These are phyloP conservation scores for Parthenolecanium corni DNA, from an alignment of 2,888 invertebrate species.

Conservation along the genomic window DNA sequence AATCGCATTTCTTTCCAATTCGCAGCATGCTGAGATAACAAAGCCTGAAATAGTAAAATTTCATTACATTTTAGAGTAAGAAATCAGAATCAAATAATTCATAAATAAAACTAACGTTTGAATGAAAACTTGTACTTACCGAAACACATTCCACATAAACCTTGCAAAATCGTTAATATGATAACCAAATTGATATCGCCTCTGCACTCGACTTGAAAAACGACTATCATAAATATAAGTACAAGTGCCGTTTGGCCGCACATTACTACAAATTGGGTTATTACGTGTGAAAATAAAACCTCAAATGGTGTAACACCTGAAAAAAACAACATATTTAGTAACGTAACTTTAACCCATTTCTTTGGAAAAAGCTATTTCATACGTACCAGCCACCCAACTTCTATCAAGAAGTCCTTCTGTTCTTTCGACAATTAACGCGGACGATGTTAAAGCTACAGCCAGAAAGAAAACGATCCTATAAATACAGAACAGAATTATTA, in stretches of 20 bases:
- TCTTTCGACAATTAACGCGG: slow-evolving; percentile 78
- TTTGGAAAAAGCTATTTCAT: not conserved
- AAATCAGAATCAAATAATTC: not conserved
- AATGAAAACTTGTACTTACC: slow-evolving; percentile 44
- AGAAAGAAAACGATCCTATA: slow-evolving; percentile 88
- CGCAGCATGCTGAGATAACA: slow-evolving; percentile 84
- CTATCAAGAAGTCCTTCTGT: slow-evolving; percentile 85
- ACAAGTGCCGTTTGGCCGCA: slow-evolving; percentile 85
- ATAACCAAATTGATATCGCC: slow-evolving; percentile 78
- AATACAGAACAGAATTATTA: slow-evolving; percentile 27
- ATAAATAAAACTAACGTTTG: not conserved
- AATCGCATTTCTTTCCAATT: slow-evolving; percentile 83
- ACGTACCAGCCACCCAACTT: slow-evolving; percentile 71
- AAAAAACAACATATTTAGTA: slow-evolving; percentile 28
- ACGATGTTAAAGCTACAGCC: slow-evolving; percentile 86
- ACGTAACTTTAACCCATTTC: not conserved
- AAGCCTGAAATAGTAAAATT: slow-evolving; percentile 45
- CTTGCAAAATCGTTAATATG: slow-evolving; percentile 74
- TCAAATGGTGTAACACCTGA: slow-evolving; percentile 78
- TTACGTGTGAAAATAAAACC: slow-evolving; percentile 84
- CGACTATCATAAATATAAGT: slow-evolving; percentile 79
- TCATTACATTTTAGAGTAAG: not conserved
- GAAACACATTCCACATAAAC: slow-evolving; percentile 91
- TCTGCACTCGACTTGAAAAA: slow-evolving; percentile 79
- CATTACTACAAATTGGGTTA: slow-evolving; percentile 91